Evolutionary conservation across 2,888 invertebrate species (phyloP).

Genomic region (Rhogogaster chlorosoma): DNA sequence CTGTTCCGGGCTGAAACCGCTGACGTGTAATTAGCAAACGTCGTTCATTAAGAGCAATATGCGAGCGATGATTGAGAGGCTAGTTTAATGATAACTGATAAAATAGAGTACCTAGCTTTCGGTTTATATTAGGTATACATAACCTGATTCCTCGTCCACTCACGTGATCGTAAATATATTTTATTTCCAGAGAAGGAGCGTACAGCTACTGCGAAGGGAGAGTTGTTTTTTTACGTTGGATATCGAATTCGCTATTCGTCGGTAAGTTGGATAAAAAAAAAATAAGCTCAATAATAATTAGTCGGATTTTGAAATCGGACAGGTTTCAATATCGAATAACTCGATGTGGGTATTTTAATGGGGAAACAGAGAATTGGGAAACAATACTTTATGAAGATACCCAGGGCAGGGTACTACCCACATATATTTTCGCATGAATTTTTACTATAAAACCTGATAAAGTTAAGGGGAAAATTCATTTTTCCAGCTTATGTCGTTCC

Average conservation of each 20-base stretch:
- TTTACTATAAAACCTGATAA: neutral
- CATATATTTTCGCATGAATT: neutral
- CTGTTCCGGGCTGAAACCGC: neutral
- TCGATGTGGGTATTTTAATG: neutral
- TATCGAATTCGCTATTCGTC: neutral
- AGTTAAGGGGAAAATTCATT: neutral
- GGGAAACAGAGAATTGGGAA: neutral
- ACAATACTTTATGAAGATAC: too few relatives aligned
- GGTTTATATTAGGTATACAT: neutral
- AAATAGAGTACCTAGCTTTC: neutral
- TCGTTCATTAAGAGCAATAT: neutral
- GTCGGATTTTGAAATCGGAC: neutral
- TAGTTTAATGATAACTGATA: neutral
- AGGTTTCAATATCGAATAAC: neutral
- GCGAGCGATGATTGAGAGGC: neutral
- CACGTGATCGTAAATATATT: neutral
- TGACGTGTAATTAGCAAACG: neutral
- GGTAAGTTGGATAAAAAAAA: neutral
- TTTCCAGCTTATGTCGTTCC: constrained; percentile 7
- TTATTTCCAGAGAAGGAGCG: constrained; percentile 2
- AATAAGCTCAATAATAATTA: neutral
- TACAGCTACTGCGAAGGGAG: neutral
- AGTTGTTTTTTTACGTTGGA: constrained; percentile 1
- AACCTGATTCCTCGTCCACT: neutral
- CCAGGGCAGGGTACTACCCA: too few relatives aligned